Base-by-base conservation (phyloP, 2,113 vertebrate species). In the Oryzias javanicus region DNA sequence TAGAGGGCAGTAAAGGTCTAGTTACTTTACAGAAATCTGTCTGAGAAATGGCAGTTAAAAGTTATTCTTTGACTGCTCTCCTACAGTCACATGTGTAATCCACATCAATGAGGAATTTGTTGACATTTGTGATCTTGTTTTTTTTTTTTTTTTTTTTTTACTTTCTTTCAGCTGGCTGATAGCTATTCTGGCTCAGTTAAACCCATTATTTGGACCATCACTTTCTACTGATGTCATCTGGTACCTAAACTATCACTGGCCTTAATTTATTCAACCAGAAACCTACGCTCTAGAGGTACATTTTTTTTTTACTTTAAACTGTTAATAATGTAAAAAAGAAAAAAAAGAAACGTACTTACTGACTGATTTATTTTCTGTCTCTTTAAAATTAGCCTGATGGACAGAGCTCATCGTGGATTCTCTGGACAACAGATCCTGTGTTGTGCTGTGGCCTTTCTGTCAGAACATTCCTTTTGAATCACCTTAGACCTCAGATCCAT, bases 141-240 rank as follows among this genome's bases (percentile, higher is more conserved):
- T 5, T 70, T 1, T 19, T 81, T 29, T 57, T 5, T 70, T 1
- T 19, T 81, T n/a, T n/a, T n/a, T n/a, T n/a, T n/a, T n/a, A n/a
- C 25, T 71, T 5, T 72, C 47, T 20, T 22, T 83, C 86, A 98
- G 97, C 83, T 99, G 97, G 97, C 91, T 99, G 81, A 98, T 99
- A 85, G 96, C 97, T 12, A 96, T 98, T 80, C 91, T 99, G 78
- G 90, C 97, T 77, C 97, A 99, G 16, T 90, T 99, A 66, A 98
- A 99, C 88, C 97, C 97, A 3, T 92, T 99, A 18, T 93, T 97
- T 87, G 97, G 97, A 72, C 97, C 97, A 0, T 78, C 93, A 48
- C 72, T 99, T 79, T 92, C 72, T 72, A 92, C 89, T 67, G 91
- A 98, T 16, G 90, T 90, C 56, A 95, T 99, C 87, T 94, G 93